Percentiles rank a stretch among this genome's conserved stretches.
These are phyloP conservation scores for Illadopsis cleaveri DNA, from an alignment of 2,113 vertebrate genomes.

Conservation along the genomic window DNA sequence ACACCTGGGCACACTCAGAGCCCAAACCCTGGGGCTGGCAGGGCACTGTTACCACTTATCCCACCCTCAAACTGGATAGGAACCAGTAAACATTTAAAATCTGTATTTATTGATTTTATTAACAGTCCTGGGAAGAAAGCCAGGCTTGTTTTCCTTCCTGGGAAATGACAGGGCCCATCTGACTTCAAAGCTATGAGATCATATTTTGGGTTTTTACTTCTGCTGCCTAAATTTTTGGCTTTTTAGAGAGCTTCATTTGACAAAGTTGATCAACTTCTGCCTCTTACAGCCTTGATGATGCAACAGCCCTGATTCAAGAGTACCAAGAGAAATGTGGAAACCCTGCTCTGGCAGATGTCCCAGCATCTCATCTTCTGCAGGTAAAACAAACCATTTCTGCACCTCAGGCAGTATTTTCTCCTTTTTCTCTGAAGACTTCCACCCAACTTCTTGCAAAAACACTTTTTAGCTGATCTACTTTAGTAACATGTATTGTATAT, in stretches of 20 bases:
- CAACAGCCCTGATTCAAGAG: conserved; percentile 76
- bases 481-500: not conserved
- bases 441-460: not conserved
- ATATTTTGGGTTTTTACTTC: not conserved
- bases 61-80: not conserved
- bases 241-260: not conserved
- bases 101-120: not conserved
- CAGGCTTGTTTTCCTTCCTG: not conserved
- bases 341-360: not conserved
- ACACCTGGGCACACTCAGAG: not conserved
- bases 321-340: conserved; percentile 76
- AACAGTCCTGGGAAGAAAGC: not conserved
- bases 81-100: not conserved
- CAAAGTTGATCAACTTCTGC: not conserved
- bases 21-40: not conserved
- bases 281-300: conserved; percentile 79
- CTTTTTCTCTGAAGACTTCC: not conserved
- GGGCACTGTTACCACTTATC: not conserved
- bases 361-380: conserved; percentile 75
- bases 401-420: not conserved
- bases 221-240: not conserved
- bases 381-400: conserved; percentile 60
- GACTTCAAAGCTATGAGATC: not conserved
- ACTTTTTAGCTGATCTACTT: not conserved
- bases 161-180: not conserved